phyloP scores from a whole-genome alignment of 35 echinoderm and acorn worm genomes.

The Eucidaris tribuloides region DNA sequence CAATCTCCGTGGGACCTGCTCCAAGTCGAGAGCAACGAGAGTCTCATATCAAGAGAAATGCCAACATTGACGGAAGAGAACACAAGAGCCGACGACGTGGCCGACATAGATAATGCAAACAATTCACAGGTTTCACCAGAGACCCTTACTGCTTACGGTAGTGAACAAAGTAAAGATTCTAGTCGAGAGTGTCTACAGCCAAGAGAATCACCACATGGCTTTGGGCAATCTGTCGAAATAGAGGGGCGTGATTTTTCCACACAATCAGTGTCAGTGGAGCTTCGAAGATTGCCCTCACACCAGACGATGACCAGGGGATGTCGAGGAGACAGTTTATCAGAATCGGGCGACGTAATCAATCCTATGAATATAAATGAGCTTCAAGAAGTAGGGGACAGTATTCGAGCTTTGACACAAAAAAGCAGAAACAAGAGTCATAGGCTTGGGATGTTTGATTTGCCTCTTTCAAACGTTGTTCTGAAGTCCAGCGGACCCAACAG shows the following conservation, averaged over 20 bases:
- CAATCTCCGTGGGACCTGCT: too few relatives aligned
- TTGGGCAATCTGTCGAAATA: neutral
- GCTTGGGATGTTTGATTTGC: neutral
- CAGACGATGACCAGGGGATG: neutral
- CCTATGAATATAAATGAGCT: neutral
- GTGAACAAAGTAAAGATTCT: too few relatives aligned
- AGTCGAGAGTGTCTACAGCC: too few relatives aligned
- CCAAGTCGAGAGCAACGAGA: too few relatives aligned
- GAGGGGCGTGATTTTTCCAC: neutral
- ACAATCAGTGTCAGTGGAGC: neutral
- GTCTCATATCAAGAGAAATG: too few relatives aligned
- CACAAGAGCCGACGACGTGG: too few relatives aligned
- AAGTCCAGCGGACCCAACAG: neutral
- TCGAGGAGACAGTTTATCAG: too few relatives aligned
- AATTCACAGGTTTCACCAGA: too few relatives aligned
- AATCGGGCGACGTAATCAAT: neutral
- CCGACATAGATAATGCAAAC: too few relatives aligned
- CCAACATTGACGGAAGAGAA: too few relatives aligned
- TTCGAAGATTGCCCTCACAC: neutral
- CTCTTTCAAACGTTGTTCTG: neutral
- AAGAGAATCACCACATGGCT: neutral
- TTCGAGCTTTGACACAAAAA: neutral
- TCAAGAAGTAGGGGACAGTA: slow-evolving; percentile 11
- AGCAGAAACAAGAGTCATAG: neutral
- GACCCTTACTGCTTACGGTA: too few relatives aligned